phyloP scores from a whole-genome alignment of 2,113 vertebrate genomes.

The Osmerus eperlanus region DNA sequence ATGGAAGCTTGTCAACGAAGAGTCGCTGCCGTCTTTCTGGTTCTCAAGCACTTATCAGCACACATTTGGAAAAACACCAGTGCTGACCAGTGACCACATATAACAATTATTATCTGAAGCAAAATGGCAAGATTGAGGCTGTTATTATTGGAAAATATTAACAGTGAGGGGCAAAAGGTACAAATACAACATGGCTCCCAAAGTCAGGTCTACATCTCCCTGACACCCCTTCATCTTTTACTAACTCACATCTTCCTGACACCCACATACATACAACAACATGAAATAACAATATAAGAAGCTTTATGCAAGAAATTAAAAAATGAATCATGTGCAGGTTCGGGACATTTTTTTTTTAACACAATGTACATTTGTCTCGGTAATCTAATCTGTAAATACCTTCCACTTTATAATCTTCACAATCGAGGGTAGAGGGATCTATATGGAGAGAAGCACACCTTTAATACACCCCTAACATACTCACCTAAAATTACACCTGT shows the following conservation, averaged over 20 bases:
- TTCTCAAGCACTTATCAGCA: not conserved
- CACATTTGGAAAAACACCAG: constrained; percentile 4
- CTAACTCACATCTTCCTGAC: too few species aligned
- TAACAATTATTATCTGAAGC: constrained; percentile 9
- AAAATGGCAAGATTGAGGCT: constrained; percentile 22
- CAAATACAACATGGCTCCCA: too few species aligned
- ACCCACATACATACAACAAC: too few species aligned
- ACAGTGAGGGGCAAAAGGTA: too few species aligned
- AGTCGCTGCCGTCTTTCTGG: not conserved
- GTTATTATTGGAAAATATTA: not conserved
- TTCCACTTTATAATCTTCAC: constrained; percentile 75
- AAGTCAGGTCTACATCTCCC: too few species aligned
- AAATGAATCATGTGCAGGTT: too few species aligned
- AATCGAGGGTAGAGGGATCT: constrained; percentile 73
- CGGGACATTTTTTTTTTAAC: not conserved
- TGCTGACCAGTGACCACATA: too few species aligned
- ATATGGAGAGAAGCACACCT: constrained; percentile 68
- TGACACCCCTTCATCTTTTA: too few species aligned
- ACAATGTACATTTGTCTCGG: constrained; percentile 29
- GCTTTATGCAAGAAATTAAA: too few species aligned
- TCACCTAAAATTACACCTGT: too few species aligned
- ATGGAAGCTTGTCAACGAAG: not conserved
- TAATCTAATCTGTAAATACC: constrained; percentile 69
- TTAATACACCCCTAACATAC: constrained; percentile 51
- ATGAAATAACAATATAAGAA: too few species aligned